Base-by-base conservation (phyloP, 1,140 invertebrate genomes). In the Drosophila hydei region DNA sequence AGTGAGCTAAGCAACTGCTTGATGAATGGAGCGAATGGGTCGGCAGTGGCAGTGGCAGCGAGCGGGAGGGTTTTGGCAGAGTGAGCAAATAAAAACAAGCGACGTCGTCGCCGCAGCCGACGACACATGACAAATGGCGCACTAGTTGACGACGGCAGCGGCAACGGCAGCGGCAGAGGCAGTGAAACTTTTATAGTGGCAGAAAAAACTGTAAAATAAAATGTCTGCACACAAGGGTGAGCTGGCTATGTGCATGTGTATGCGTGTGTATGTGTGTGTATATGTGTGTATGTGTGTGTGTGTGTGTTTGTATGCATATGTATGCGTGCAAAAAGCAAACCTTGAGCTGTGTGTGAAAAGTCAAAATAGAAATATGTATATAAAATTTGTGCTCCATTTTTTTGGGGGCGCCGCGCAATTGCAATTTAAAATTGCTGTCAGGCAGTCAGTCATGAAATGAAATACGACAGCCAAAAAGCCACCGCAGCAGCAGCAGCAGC, bases 351-450 rank as follows among this genome's bases (percentile, higher is more conserved):
- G 18, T 21, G 18, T 21, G 74, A 77, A 81, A 80, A 75, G 55
- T 64, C 67, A 72, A 84, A 79, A 75, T 18, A 60, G n/a, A 84
- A 72, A 75, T 14, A 56, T 16, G 1, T 42, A 27, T 51, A 65
- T 65, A 61, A 45, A 72, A 61, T 56, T 75, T 63, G 67, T 85
- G 81, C 81, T 85, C 81, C 77, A 87, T 85, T 85, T 85, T 85
- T 81, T 33, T 3, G 30, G 30, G 9, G 81, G 81, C 74, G 74
- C 60, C 77, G 81, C 62, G 67, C 65, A 56, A 33, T 27, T 71
- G 77, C 81, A 81, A 87, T 87, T 87, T 87, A 59, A 85, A 80
- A 87, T 81, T 88, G 81, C 81, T 85, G 81, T 85, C 81, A 77
- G 77, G 50, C 80, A 85, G 81, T 81, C 81, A 81, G 71, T 78